phyloP scores from a whole-genome alignment of 2,797 vertebrate species.

The Lutjanus argentimaculatus region DNA sequence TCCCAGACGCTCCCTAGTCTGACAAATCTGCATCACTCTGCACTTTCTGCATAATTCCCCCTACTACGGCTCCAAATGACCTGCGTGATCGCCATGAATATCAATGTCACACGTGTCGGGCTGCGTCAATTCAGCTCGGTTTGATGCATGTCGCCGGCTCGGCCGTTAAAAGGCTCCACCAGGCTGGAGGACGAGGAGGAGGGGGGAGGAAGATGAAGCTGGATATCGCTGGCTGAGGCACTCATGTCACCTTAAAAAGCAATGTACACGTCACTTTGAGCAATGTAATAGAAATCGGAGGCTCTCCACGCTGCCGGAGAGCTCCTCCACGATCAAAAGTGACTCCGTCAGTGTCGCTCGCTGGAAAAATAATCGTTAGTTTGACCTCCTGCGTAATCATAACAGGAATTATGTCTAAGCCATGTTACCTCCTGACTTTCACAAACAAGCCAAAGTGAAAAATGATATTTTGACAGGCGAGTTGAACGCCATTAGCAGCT shows the following conservation, averaged over 20 bases:
- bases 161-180: constrained; percentile 19
- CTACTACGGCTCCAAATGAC: constrained; percentile 64
- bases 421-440: constrained; percentile 35
- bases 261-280: constrained; percentile 49
- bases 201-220: constrained; percentile 4
- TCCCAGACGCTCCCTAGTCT: constrained; percentile 61
- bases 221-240: constrained; percentile 48
- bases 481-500: neutral
- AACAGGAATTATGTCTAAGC: constrained; percentile 35
- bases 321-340: constrained; percentile 14
- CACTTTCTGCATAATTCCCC: constrained; percentile 74
- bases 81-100: constrained; percentile 78
- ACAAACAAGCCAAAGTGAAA: constrained; percentile 40
- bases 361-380: constrained; percentile 38
- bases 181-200: neutral
- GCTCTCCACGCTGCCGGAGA: constrained; percentile 3
- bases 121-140: constrained; percentile 45
- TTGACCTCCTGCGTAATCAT: constrained; percentile 49
- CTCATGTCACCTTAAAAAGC: constrained; percentile 58
- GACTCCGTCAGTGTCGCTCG: constrained; percentile 39
- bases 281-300: constrained; percentile 34
- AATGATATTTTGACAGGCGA: constrained; percentile 15
- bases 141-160: constrained; percentile 59
- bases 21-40: constrained; percentile 70
- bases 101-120: constrained; percentile 72